Evolutionary conservation across 1,140 invertebrate species (phyloP), one percentile per base, ranked within the genome.

Genomic region (Zeugodacus cucurbitae): DNA sequence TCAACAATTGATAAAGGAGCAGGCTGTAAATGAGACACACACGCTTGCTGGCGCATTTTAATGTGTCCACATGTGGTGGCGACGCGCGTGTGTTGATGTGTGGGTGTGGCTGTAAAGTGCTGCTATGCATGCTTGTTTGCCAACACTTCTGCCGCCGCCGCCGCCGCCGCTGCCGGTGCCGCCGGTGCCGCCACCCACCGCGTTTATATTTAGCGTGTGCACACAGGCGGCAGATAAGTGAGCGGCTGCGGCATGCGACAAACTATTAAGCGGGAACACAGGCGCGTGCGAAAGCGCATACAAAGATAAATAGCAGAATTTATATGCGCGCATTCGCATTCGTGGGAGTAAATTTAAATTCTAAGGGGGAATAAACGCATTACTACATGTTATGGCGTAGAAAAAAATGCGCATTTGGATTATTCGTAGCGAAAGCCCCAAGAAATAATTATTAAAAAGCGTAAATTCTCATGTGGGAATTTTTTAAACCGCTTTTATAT

Each of bases 1-100:
- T 48, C 74, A 44, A 82, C 74, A 82, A 82, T 82, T 82, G 74
- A 82, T 82, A 82, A 82, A 82, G 74, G 34, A 48, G 26, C 41
- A 26, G 74, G 74, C 74, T 48, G 8, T 48, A 82, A 82, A 82
- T 82, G 74, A 44, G 37, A 48, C 41, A 48, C 41, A 44, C 74
- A 22, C 11, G 74, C 20, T 54, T 37, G 41, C 22, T 29, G 3
- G 74, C 44, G 41, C 44, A 82, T 82, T 74, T 74, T 74, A 74
- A 74, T 74, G 67, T 74, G 67, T 74, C 34, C 67, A 41, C 34
- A 34, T 74, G 64, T 74, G 67, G 5, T 0, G 22, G 26, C 22
- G 3, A 11, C 10, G 41, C 3, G 74, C 4, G 22, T 48, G 11
- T n/a, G 41, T 74, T 32, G n/a, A 4, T 14, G 17, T 41, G 22